These are phyloP conservation scores for Macroglossus sobrinus DNA, from an alignment of 2,113 vertebrate species.

Conservation along the genomic window DNA sequence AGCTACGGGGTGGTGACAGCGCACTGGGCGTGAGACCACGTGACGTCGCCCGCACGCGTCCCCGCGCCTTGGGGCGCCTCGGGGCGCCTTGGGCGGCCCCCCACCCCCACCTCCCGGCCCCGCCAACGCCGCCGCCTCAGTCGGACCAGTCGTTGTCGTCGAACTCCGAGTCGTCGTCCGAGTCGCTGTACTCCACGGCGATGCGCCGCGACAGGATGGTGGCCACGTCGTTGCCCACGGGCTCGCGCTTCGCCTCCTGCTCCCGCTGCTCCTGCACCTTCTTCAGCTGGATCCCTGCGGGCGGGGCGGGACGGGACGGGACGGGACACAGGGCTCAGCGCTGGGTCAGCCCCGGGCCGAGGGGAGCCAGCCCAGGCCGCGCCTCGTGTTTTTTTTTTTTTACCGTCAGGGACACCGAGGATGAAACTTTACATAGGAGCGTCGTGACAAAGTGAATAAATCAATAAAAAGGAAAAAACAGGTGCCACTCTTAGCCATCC, in stretches of 20 bases:
- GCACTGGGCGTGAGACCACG: conserved; percentile 30
- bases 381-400: no score
- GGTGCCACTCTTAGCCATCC: not conserved
- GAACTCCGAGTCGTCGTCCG: conserved; percentile 95
- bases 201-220: conserved; percentile 97
- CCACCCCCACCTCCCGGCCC: no score
- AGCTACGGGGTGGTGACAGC: conserved; percentile 74
- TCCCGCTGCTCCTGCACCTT: conserved; percentile 99
- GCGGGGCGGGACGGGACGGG: no score
- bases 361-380: no score
- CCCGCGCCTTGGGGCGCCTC: not conserved
- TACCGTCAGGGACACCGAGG: not conserved
- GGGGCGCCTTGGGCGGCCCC: no score
- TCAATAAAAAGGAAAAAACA: not conserved
- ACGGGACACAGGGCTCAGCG: no score
- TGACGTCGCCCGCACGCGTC: not conserved
- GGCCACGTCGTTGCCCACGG: conserved; percentile 95
- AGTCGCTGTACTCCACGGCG: conserved; percentile 97
- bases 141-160: conserved; percentile 99
- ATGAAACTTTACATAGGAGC: not conserved
- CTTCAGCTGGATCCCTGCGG: conserved; percentile 95
- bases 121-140: conserved; percentile 75
- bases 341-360: no score
- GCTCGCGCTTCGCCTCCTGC: conserved; percentile 95
- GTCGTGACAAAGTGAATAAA: not conserved